Evolutionary conservation across 2,797 vertebrate species (phyloP), one percentile per base, ranked within the genome.

Genomic region (Cynodonichthys magdalenae): DNA sequence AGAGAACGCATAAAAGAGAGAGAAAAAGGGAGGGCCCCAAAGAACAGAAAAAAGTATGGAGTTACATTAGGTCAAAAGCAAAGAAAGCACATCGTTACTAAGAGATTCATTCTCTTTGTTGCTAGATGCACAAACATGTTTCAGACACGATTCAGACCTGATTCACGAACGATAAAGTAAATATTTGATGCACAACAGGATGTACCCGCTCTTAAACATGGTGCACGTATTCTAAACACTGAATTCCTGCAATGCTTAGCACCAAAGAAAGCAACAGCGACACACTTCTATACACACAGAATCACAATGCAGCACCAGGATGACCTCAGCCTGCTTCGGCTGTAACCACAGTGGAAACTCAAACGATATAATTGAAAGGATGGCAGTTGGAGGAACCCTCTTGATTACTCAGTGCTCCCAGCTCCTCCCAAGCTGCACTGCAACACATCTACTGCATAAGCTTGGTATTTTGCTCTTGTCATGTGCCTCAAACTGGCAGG

Each of bases 291-390:
- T n/a, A 63, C 71, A 66, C 68, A 68, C 75, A 53, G n/a, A 42
- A 85, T 85, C 75, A 78, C 78, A 68, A 79, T 74, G 70, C 69
- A 69, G 69, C 84, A 82, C 63, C 45, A 57, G 88, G 84, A 77
- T 84, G 72, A 92, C 83, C 84, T 84, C 82, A 77, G 78, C 78
- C 79, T 80, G 53, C 27, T 84, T 85, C 69, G 80, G 77, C 79
- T 81, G 75, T 15, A 59, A 87, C 69, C 77, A 77, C 89, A 87
- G 73, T 83, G 82, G 85, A 90, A 92, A 87, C 81, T 90, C 80
- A 84, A 82, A 89, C 74, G 82, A 89, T 82, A 88, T 87, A 91
- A 93, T 93, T 93, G 88, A 90, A 89, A 85, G 90, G 82, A 79
- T 74, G 68, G 80, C 69, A 88, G 76, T 57, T 82, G 72, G 83